Conservation (phyloP, 2,797 vertebrate genomes). For the Sardinella longiceps region DNA sequence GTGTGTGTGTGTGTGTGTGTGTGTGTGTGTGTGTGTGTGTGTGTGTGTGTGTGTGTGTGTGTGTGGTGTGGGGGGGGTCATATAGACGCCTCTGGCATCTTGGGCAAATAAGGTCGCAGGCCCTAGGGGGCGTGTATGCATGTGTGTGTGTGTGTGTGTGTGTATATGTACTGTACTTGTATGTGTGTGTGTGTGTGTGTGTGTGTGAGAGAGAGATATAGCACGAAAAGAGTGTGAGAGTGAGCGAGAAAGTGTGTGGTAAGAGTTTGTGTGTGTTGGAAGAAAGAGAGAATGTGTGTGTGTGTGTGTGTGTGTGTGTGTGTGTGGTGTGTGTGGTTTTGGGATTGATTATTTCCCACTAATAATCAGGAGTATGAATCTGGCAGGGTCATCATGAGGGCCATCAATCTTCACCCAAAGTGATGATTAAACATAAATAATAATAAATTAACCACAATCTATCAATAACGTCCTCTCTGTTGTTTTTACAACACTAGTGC, state of each 20-base stretch:
- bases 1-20: too few species aligned
- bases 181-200: not conserved
- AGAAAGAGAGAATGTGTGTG: not conserved
- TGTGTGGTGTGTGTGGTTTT: not conserved
- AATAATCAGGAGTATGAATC: too few species aligned
- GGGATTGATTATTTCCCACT: too few species aligned
- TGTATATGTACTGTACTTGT: slow-evolving; percentile 26
- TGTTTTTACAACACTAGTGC: too few species aligned
- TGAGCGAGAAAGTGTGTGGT: slow-evolving; percentile 25
- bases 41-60: not conserved
- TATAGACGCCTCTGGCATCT: slow-evolving; percentile 58
- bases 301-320: slow-evolving; percentile 11
- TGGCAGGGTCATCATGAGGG: too few species aligned
- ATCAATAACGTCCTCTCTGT: too few species aligned
- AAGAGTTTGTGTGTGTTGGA: slow-evolving; percentile 19
- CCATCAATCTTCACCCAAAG: too few species aligned
- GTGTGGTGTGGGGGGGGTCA: slow-evolving; percentile 59
- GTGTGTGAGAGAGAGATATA: slow-evolving; percentile 19
- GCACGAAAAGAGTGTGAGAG: too few species aligned
- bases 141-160: not conserved
- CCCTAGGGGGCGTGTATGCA: not conserved
- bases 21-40: too few species aligned
- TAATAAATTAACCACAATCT: too few species aligned
- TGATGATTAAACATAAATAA: too few species aligned
- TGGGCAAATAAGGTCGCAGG: slow-evolving; percentile 54